Conservation (phyloP, 2,888 invertebrate genomes). For the Dynastes tityus region DNA sequence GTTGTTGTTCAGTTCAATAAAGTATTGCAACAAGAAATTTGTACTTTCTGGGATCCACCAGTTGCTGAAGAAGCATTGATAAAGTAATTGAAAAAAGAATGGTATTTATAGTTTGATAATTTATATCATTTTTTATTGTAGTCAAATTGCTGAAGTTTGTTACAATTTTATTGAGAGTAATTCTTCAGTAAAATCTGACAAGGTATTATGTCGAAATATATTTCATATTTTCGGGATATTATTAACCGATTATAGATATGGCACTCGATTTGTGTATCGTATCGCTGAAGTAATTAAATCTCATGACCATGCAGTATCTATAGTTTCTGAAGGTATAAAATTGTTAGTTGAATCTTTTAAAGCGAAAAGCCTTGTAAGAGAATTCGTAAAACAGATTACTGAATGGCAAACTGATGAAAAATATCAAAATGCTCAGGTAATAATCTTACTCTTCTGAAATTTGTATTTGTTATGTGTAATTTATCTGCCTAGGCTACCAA, state of each 20-base stretch:
- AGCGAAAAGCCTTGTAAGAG: constrained; percentile 80
- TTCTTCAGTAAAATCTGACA: constrained; percentile 75
- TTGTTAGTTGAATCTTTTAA: constrained; percentile 79
- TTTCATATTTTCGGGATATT: constrained; percentile 87
- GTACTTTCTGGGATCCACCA: constrained; percentile 81
- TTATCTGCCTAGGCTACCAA: constrained; percentile 60
- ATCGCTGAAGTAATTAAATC: constrained; percentile 83
- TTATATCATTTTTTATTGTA: constrained; percentile 66
- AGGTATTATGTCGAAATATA: constrained; percentile 79
- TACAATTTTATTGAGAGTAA: constrained; percentile 80
- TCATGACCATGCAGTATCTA: constrained; percentile 80
- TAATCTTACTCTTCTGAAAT: constrained; percentile 48
- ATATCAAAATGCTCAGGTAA: constrained; percentile 69
- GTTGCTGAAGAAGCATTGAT: constrained; percentile 88
- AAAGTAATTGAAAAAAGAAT: constrained; percentile 71
- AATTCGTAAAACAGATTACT: constrained; percentile 83
- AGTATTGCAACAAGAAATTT: constrained; percentile 76
- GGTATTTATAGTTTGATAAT: neutral
- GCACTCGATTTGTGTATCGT: constrained; percentile 82
- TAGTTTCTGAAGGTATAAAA: constrained; percentile 81
- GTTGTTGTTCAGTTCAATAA: constrained; percentile 69
- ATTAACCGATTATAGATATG: constrained; percentile 89
- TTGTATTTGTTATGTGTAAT: constrained; percentile 4
- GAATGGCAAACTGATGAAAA: constrained; percentile 77
- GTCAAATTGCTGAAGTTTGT: constrained; percentile 82